Conservation (phyloP, 1,140 invertebrate genomes). For the Stenopsyche tienmushanensis region DNA sequence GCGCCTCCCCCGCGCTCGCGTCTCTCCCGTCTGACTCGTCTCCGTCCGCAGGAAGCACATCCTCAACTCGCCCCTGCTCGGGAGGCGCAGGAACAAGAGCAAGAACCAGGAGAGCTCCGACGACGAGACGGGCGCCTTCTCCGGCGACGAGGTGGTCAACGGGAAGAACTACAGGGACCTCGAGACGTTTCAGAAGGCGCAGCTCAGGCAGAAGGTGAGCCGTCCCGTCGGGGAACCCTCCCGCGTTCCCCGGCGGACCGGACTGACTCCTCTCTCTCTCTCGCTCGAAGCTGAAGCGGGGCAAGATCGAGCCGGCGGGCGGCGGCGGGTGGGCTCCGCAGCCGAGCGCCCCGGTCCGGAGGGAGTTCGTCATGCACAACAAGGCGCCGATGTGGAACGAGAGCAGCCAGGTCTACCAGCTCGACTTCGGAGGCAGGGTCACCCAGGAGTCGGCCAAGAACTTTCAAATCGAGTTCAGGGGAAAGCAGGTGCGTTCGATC, state of each 20-base stretch:
- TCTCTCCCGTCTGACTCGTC: too few relatives aligned
- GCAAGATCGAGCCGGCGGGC: constrained; percentile 61
- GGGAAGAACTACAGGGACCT: constrained; percentile 80
- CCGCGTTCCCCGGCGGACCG: too few relatives aligned
- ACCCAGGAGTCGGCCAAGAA: constrained; percentile 99
- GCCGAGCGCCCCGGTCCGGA: constrained; percentile 55
- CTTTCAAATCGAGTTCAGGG: constrained; percentile 97
- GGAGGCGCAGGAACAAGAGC: constrained; percentile 70
- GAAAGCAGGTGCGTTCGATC: constrained; percentile 85
- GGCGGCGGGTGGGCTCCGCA: constrained; percentile 44
- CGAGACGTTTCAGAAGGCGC: constrained; percentile 93
- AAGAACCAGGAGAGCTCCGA: constrained; percentile 82
- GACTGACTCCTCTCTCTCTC: too few relatives aligned
- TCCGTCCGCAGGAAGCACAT: constrained; percentile 66
- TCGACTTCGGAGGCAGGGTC: constrained; percentile 98
- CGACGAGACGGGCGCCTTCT: constrained; percentile 69
- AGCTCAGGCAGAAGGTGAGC: constrained; percentile 88
- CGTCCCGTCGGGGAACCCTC: too few relatives aligned
- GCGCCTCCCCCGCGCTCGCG: too few relatives aligned
- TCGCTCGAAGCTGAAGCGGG: constrained; percentile 71
- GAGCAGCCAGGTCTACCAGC: constrained; percentile 97
- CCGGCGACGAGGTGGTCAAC: constrained; percentile 63
- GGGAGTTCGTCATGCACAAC: constrained; percentile 95
- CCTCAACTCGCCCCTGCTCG: constrained; percentile 77
- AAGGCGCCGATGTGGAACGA: constrained; percentile 99